phyloP scores from a whole-genome alignment of 2,888 invertebrate genomes.

The Kuschelorhynchus macadamiae region DNA sequence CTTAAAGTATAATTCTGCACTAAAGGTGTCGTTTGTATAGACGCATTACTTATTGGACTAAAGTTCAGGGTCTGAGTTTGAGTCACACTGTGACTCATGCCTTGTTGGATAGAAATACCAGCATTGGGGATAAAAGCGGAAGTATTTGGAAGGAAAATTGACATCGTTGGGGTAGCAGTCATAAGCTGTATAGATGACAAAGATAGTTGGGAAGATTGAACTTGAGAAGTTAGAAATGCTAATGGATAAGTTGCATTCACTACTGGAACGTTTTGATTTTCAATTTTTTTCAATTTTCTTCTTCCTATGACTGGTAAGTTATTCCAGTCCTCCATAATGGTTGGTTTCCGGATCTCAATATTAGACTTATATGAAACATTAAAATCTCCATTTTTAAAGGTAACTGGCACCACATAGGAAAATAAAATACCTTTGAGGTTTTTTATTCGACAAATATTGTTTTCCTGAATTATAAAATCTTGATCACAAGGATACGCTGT shows the following conservation, averaged over 20 bases:
- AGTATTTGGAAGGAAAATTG: constrained; percentile 28
- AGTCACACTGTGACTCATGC: not conserved
- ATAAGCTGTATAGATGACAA: constrained; percentile 32
- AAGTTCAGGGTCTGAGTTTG: constrained; percentile 21
- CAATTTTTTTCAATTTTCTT: not conserved
- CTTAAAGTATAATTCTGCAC: constrained; percentile 34
- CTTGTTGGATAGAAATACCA: constrained; percentile 11
- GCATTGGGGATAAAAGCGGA: constrained; percentile 11
- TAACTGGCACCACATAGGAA: constrained; percentile 53
- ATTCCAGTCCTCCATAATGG: constrained; percentile 39
- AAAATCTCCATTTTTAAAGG: constrained; percentile 43
- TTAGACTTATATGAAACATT: constrained; percentile 41
- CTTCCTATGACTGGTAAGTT: constrained; percentile 32
- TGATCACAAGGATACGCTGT: constrained; percentile 47
- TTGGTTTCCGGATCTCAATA: not conserved
- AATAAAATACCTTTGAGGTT: constrained; percentile 51
- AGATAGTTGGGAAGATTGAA: constrained; percentile 26
- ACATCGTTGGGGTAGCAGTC: constrained; percentile 28
- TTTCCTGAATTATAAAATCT: constrained; percentile 34
- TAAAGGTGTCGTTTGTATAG: constrained; percentile 19
- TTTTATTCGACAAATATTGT: constrained; percentile 45
- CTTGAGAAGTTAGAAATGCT: constrained; percentile 22
- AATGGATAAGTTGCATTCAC: constrained; percentile 20
- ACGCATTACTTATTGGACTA: constrained; percentile 6
- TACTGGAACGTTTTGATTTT: not conserved